Evolutionary conservation across 2,113 vertebrate species (phyloP).

Genomic region (Corythaixoides concolor): DNA sequence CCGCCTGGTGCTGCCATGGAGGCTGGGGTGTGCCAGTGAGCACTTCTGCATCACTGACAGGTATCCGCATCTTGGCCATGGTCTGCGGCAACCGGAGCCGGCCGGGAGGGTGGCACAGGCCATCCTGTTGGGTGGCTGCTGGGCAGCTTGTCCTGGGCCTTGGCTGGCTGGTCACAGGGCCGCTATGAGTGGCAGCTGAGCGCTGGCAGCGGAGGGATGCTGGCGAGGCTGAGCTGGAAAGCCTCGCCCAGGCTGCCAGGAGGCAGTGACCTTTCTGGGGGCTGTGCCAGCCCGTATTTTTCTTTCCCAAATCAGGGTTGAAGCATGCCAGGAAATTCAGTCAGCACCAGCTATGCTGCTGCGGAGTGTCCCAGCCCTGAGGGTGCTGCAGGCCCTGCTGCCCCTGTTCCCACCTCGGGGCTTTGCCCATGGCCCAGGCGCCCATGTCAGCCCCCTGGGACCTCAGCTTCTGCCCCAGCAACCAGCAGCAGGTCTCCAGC

Average conservation of each 20-base stretch:
- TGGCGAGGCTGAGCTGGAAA: not conserved
- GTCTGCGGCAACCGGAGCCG: fast-evolving
- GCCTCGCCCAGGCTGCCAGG: not conserved
- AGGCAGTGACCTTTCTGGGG: not conserved
- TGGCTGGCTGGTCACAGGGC: fast-evolving
- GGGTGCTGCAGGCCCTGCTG: not conserved
- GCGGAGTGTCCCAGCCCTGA: not conserved
- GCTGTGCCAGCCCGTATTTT: not conserved
- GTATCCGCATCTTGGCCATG: fast-evolving
- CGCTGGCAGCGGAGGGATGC: fast-evolving
- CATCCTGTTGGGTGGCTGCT: fast-evolving
- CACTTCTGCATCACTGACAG: fast-evolving
- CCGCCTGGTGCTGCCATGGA: fast-evolving
- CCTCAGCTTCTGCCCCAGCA: not conserved
- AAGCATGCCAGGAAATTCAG: not conserved
- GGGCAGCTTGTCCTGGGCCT: fast-evolving
- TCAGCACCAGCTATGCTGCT: not conserved
- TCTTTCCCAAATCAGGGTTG: slow-evolving; percentile 17
- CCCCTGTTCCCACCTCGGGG: fast-evolving
- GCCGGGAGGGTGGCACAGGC: fast-evolving
- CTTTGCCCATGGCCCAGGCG: not conserved
- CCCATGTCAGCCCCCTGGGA: fast-evolving
- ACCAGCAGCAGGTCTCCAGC: not conserved
- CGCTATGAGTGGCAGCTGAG: fast-evolving
- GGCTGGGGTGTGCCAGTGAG: not conserved